Percentiles rank a stretch among this genome's conserved stretches.
Evolutionary conservation across 1,140 invertebrate genomes (phyloP).

Genomic region (Orchestia grillus): DNA sequence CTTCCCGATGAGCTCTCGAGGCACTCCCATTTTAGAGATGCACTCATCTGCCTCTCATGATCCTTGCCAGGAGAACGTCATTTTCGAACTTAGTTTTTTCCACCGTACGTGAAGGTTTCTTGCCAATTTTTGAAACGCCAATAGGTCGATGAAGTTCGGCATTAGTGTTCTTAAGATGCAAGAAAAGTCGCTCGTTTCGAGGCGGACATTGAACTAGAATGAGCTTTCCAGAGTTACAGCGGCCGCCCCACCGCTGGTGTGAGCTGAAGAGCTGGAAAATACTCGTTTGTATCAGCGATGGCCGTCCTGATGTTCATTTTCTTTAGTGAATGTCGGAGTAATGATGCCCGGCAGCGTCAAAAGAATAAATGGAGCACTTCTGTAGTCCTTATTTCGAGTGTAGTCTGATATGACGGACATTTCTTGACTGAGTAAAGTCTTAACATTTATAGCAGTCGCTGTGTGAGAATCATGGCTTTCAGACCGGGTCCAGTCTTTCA

Average conservation of each 20-base stretch:
- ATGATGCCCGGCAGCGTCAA: background rate
- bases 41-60: background rate
- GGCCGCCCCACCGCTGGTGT: background rate
- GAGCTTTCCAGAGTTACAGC: background rate
- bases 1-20: background rate
- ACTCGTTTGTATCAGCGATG: background rate
- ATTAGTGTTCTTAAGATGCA: background rate
- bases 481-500: too few relatives aligned
- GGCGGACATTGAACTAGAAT: background rate
- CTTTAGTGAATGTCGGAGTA: background rate
- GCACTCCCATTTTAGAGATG: background rate
- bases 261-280: background rate
- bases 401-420: background rate
- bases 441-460: too few relatives aligned
- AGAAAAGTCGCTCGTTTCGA: background rate
- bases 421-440: too few relatives aligned
- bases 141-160: background rate
- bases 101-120: background rate
- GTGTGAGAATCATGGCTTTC: too few relatives aligned
- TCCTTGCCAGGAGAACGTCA: background rate
- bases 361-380: background rate
- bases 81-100: background rate
- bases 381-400: background rate
- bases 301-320: background rate
- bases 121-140: background rate